Percentiles rank a stretch among this genome's conserved stretches.
Evolutionary conservation across 2,797 vertebrate genomes (phyloP).

Genomic region (Phataginus tetradactyla): DNA sequence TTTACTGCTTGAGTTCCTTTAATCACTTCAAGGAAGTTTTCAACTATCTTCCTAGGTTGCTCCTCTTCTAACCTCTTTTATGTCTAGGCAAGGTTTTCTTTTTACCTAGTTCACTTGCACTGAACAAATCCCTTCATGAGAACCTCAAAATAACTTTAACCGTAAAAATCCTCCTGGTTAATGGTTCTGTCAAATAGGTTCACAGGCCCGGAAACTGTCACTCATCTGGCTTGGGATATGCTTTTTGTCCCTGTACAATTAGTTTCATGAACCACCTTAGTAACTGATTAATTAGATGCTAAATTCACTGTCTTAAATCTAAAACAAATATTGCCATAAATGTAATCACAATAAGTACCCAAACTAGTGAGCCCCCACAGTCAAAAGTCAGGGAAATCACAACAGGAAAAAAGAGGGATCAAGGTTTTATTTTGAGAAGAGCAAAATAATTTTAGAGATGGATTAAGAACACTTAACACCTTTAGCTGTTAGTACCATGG

Average conservation of each 20-base stretch:
- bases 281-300: not conserved
- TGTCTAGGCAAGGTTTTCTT: not conserved
- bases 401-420: not conserved
- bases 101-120: not conserved
- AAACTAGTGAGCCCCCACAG: not conserved
- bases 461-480: slow-evolving; percentile 15
- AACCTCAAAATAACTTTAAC: slow-evolving; percentile 46
- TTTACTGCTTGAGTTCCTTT: slow-evolving; percentile 60
- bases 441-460: not conserved
- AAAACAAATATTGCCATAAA: not conserved
- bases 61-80: slow-evolving; percentile 43
- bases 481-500: not conserved
- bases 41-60: slow-evolving; percentile 29
- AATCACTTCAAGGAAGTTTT: slow-evolving; percentile 53
- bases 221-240: not conserved
- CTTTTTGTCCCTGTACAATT: not conserved
- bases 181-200: not conserved
- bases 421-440: slow-evolving; percentile 3
- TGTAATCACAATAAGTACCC: not conserved
- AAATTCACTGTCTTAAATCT: slow-evolving; percentile 3
- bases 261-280: not conserved
- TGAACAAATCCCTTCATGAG: slow-evolving; percentile 46
- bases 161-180: not conserved
- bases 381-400: not conserved
- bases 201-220: not conserved